Evolutionary conservation across 2,113 vertebrate genomes (phyloP).

Genomic region (Rhinoderma darwinii): DNA sequence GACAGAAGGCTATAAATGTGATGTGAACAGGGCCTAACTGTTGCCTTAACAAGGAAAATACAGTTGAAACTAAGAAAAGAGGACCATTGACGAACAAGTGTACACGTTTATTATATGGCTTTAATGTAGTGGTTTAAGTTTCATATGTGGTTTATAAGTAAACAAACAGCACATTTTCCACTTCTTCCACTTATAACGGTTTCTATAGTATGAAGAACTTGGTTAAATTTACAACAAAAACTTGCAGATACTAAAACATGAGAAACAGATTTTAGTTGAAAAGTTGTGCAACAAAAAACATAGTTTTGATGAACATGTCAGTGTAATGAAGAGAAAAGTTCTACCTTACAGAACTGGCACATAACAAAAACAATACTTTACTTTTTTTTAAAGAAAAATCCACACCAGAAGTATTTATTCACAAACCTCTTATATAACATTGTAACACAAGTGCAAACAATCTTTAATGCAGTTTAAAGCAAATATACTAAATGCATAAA

Average conservation of each 20-base stretch:
- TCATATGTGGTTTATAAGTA: not conserved
- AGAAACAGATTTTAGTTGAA: not conserved
- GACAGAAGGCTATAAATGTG: too few species aligned
- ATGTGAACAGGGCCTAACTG: too few species aligned
- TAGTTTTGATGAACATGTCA: not conserved
- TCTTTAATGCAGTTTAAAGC: conserved; percentile 1
- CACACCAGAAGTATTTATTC: not conserved
- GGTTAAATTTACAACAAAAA: not conserved
- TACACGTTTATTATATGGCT: not conserved
- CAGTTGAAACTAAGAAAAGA: not conserved
- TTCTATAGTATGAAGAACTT: not conserved
- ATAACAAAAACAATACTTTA: not conserved
- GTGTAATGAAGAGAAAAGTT: not conserved
- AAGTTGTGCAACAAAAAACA: not conserved
- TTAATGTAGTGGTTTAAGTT: not conserved
- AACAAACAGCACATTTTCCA: not conserved
- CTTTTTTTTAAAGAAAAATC: not conserved
- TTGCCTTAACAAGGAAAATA: too few species aligned
- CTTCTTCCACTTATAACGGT: not conserved
- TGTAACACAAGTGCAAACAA: conserved; percentile 14
- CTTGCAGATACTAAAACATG: not conserved
- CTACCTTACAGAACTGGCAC: not conserved
- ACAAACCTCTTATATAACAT: conserved; percentile 17
- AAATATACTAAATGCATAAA: conserved; percentile 15
- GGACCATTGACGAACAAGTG: not conserved